These are phyloP conservation scores for Hypsibius dujardini DNA, from an alignment of 1,140 invertebrate genomes.

Conservation along the genomic window DNA sequence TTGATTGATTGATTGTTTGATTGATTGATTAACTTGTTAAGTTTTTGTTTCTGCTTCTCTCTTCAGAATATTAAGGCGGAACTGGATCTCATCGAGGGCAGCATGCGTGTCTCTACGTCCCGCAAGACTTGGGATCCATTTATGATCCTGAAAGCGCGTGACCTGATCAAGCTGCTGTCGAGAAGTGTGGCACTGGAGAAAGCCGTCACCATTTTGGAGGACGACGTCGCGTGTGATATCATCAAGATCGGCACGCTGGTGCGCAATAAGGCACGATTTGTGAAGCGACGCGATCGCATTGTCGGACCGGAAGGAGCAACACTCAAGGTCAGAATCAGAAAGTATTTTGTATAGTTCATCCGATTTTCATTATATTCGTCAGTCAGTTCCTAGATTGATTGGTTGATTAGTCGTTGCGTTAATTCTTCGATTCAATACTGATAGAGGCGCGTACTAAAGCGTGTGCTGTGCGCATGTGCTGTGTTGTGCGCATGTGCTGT, in stretches of 20 bases:
- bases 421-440: no score
- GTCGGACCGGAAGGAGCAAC: constrained; percentile 94
- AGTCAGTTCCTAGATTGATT: no score
- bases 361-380: no score
- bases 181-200: constrained; percentile 93
- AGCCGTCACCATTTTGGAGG: constrained; percentile 49
- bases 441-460: no score
- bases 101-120: constrained; percentile 83
- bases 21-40: no score
- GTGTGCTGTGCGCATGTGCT: no score
- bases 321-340: no score
- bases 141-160: constrained; percentile 85
- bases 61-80: constrained; percentile 68
- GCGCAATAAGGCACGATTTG: constrained; percentile 79
- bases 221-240: constrained; percentile 81
- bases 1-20: no score
- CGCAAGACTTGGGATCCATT: constrained; percentile 97
- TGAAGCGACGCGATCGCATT: constrained; percentile 78
- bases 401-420: no score
- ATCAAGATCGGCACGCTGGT: constrained; percentile 87
- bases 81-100: constrained; percentile 82
- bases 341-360: no score
- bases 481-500: no score
- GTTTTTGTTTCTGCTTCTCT: no score
- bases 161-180: constrained; percentile 83